These are phyloP conservation scores for Phalloptychus januarius DNA, from an alignment of 2,797 vertebrate species.

Conservation along the genomic window DNA sequence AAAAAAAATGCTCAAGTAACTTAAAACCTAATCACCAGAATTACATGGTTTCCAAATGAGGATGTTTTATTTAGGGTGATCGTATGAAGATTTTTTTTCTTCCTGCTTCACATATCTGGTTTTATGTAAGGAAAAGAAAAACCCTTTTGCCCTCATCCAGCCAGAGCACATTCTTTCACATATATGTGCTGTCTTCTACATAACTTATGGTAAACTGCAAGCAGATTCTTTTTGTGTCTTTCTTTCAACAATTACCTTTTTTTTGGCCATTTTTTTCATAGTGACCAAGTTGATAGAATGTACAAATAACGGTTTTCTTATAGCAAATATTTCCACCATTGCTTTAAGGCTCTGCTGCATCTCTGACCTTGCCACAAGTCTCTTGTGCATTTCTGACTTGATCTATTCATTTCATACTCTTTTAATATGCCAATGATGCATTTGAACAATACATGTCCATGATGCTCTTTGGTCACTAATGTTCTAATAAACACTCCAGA, in stretches of 20 bases:
- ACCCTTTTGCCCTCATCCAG: neutral
- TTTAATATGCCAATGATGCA: neutral
- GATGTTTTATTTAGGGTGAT: neutral
- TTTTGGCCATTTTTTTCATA: neutral
- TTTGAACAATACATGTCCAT: neutral
- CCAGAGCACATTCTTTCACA: neutral
- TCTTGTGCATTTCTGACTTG: neutral
- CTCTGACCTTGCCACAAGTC: neutral
- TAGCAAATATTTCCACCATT: too few relatives aligned
- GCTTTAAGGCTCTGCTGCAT: too few relatives aligned
- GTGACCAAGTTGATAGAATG: neutral
- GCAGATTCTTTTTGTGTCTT: neutral
- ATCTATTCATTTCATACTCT: neutral
- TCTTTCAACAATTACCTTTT: neutral
- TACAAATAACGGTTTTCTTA: neutral
- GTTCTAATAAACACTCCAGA: neutral
- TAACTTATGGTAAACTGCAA: neutral
- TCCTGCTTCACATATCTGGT: neutral
- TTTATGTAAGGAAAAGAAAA: neutral
- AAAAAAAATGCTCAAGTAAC: too few relatives aligned
- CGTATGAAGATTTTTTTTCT: neutral
- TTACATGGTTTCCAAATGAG: neutral
- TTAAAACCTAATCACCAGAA: too few relatives aligned
- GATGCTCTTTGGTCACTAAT: neutral
- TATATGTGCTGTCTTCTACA: neutral